Conservation (phyloP, 2,113 vertebrate species). For the Nipponia nippon region DNA sequence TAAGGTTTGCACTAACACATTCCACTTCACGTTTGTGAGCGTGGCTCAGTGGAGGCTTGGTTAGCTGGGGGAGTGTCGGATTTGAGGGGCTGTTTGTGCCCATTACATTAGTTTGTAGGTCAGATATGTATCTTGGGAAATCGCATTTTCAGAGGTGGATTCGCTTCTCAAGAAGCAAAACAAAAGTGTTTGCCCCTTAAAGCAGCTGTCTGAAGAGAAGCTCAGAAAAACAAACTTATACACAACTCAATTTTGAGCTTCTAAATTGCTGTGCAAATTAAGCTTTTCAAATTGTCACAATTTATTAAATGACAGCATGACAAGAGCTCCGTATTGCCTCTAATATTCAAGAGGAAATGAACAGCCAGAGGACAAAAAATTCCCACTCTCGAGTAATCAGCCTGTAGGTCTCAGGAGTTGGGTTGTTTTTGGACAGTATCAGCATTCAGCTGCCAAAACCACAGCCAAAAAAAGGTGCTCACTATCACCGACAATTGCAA, state of each 20-base stretch:
- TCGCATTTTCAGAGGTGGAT: background rate
- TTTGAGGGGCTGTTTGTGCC: background rate
- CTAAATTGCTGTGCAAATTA: background rate
- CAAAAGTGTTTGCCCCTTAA: background rate
- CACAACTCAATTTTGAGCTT: background rate
- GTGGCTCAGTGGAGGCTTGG: background rate
- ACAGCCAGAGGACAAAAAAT: background rate
- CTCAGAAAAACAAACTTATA: background rate
- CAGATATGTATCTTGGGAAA: background rate
- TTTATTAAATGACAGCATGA: background rate
- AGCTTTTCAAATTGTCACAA: background rate
- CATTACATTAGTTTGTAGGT: background rate
- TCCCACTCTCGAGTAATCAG: background rate
- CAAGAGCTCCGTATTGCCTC: background rate
- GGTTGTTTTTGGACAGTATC: background rate
- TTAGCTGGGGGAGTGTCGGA: background rate
- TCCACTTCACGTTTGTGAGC: background rate
- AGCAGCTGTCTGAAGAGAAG: background rate
- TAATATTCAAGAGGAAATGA: background rate
- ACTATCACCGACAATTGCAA: background rate
- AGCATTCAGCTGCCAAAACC: background rate
- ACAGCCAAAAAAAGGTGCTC: background rate
- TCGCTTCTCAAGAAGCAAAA: background rate
- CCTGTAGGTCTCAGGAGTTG: background rate
- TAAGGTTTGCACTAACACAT: background rate